phyloP scores from a whole-genome alignment of 2,113 vertebrate genomes.

The Salminus brasiliensis region DNA sequence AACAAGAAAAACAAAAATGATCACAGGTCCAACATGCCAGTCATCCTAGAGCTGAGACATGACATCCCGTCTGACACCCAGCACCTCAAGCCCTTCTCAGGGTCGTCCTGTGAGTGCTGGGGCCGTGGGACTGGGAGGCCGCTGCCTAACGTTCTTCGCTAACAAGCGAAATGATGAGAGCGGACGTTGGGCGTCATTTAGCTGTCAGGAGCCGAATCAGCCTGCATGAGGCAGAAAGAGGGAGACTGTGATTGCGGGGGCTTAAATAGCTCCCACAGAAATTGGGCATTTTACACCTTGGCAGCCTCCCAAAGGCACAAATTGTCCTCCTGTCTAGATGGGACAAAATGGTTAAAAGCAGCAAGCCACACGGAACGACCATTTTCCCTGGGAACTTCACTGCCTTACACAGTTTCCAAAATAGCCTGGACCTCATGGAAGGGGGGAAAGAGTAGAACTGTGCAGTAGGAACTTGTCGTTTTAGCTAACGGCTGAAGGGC shows the following conservation, averaged over 20 bases:
- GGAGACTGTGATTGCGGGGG: constrained; percentile 66
- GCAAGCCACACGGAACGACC: constrained; percentile 61
- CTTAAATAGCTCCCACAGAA: constrained; percentile 69
- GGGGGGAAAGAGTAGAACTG: background rate
- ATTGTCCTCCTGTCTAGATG: constrained; percentile 66
- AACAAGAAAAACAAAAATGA: background rate
- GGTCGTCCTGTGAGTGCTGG: constrained; percentile 40
- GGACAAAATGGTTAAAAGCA: constrained; percentile 64
- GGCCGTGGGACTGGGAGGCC: constrained; percentile 44
- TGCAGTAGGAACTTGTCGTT: background rate
- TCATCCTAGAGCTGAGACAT: constrained; percentile 5
- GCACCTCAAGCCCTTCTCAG: constrained; percentile 45
- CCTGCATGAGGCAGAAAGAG: constrained; percentile 69
- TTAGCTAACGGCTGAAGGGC: constrained; percentile 7
- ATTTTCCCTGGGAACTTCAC: constrained; percentile 67
- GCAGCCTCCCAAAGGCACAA: constrained; percentile 72
- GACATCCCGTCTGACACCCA: constrained; percentile 61
- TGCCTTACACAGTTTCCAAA: constrained; percentile 45
- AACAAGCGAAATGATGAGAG: constrained; percentile 58
- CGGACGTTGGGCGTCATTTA: constrained; percentile 70
- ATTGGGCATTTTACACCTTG: constrained; percentile 76
- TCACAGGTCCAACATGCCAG: background rate
- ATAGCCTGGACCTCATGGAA: constrained; percentile 33
- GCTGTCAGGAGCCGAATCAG: constrained; percentile 70
- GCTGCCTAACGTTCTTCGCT: constrained; percentile 49